phyloP scores from a whole-genome alignment of 2,797 vertebrate genomes.

The Lagodon rhomboides region DNA sequence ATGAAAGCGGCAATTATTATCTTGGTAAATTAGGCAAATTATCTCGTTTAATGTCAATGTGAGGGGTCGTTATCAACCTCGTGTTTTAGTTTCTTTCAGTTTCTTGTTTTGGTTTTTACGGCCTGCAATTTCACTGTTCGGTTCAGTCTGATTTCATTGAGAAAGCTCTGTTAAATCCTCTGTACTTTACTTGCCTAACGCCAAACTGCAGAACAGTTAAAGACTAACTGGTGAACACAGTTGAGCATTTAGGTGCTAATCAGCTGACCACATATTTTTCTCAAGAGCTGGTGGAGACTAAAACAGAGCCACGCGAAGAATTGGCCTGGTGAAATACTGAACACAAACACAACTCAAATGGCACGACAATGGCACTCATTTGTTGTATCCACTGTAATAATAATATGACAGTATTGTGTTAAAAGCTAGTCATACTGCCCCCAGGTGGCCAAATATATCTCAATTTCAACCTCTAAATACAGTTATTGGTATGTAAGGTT shows the following conservation, averaged over 20 bases:
- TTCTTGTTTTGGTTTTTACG: not conserved
- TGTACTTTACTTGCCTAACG: not conserved
- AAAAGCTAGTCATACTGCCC: not conserved
- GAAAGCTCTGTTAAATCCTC: not conserved
- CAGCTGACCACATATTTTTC: not conserved
- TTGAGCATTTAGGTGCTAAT: too few relatives aligned
- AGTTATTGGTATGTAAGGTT: too few relatives aligned
- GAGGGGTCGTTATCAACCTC: too few relatives aligned
- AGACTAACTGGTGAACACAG: too few relatives aligned
- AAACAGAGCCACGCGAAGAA: not conserved
- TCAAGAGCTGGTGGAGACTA: not conserved
- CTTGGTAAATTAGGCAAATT: too few relatives aligned
- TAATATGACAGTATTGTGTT: not conserved
- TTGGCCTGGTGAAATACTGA: not conserved
- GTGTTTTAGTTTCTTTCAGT: not conserved
- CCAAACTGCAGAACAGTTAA: not conserved
- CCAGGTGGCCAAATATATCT: not conserved
- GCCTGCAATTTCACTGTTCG: too few relatives aligned
- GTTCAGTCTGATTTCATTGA: not conserved
- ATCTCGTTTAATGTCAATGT: too few relatives aligned
- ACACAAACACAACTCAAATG: not conserved
- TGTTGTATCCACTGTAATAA: not conserved
- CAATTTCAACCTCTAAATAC: not conserved
- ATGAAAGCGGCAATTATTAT: too few relatives aligned
- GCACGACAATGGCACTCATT: not conserved